These are phyloP conservation scores for Leuciscus waleckii DNA, from an alignment of 2,797 vertebrate genomes.

Conservation along the genomic window DNA sequence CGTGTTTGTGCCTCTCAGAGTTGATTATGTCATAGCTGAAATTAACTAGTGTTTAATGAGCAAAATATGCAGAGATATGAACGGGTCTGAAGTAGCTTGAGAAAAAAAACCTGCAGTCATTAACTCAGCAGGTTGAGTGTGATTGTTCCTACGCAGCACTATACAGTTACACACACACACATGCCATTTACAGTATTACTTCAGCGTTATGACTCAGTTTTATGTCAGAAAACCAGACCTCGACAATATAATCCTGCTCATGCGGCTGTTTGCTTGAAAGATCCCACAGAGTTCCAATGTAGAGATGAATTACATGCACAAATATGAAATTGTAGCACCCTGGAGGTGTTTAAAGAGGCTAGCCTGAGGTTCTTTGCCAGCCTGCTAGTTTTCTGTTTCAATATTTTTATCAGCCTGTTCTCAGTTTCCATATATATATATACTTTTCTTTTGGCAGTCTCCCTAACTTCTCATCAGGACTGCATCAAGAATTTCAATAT, in stretches of 20 bases:
- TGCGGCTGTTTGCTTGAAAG: slow-evolving; percentile 41
- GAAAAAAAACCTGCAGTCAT: slow-evolving; percentile 30
- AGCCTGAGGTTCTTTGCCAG: slow-evolving; percentile 44
- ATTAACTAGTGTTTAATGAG: slow-evolving; percentile 34
- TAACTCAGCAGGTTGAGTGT: slow-evolving; percentile 50
- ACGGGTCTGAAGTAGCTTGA: slow-evolving; percentile 4
- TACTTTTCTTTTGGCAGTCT: background rate
- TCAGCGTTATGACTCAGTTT: slow-evolving; percentile 20
- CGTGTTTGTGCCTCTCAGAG: slow-evolving; percentile 61
- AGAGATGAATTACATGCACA: slow-evolving; percentile 60
- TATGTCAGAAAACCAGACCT: slow-evolving; percentile 47
- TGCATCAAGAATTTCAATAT: slow-evolving; percentile 1
- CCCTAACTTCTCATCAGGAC: background rate
- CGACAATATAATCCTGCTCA: slow-evolving; percentile 45
- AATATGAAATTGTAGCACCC: slow-evolving; percentile 54
- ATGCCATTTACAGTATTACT: slow-evolving; percentile 3
- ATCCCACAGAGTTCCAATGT: slow-evolving; percentile 52
- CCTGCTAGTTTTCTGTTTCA: slow-evolving; percentile 32
- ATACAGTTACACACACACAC: slow-evolving; percentile 19
- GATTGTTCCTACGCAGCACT: slow-evolving; percentile 32
- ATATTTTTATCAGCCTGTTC: slow-evolving; percentile 31
- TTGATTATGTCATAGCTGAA: slow-evolving; percentile 72
- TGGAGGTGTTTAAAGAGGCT: slow-evolving; percentile 48
- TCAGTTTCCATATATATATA: background rate
- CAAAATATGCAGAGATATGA: slow-evolving; percentile 34